Evolutionary conservation across 2,888 invertebrate genomes (phyloP).

Genomic region (Agrotis ipsilon): DNA sequence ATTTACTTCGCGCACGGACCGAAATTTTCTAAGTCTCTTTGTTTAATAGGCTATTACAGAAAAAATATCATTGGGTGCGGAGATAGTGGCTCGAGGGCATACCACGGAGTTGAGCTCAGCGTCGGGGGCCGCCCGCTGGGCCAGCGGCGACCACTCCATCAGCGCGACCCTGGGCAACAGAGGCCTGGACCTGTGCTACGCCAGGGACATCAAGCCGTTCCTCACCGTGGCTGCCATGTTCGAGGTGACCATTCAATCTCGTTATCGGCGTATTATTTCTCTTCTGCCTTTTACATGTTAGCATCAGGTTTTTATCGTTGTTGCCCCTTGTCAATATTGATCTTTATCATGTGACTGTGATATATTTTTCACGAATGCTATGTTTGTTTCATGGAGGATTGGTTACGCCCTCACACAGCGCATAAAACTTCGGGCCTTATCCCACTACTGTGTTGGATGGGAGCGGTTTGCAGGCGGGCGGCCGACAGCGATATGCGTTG

Average conservation of each 20-base stretch:
- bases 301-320: neutral
- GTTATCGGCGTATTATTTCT: neutral
- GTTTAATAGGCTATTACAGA: conserved; percentile 79
- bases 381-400: too few relatives aligned
- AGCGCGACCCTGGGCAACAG: conserved; percentile 88
- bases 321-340: too few relatives aligned
- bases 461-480: too few relatives aligned
- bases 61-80: conserved; percentile 83
- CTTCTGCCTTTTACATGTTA: neutral
- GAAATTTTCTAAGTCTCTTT: neutral
- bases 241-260: conserved; percentile 73
- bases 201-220: conserved; percentile 81
- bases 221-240: conserved; percentile 87
- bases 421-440: too few relatives aligned
- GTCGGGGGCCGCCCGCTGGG: conserved; percentile 85
- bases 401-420: too few relatives aligned
- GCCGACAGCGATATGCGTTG: too few relatives aligned
- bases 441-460: too few relatives aligned
- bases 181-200: conserved; percentile 86
- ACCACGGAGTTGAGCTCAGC: conserved; percentile 82
- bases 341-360: too few relatives aligned
- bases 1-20: too few relatives aligned
- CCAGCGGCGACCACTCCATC: conserved; percentile 77
- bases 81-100: conserved; percentile 84
- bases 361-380: too few relatives aligned